phyloP scores from a whole-genome alignment of 2,113 vertebrate genomes.

The Atlantisia rogersi region DNA sequence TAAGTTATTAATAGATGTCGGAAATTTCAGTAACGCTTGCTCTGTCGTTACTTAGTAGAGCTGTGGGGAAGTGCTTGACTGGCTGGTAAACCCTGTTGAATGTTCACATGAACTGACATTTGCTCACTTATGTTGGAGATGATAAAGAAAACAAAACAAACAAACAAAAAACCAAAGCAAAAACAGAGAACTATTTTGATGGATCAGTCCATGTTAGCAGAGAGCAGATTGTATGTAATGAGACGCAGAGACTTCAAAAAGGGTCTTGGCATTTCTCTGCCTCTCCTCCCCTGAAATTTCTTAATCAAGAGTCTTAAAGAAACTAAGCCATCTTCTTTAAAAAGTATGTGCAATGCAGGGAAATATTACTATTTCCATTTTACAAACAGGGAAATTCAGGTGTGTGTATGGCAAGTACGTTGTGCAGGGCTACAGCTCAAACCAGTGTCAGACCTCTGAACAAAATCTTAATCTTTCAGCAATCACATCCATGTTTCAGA shows the following conservation, averaged over 20 bases:
- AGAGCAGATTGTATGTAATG: not conserved
- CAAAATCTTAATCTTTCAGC: not conserved
- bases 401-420: not conserved
- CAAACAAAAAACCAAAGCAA: not conserved
- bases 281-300: not conserved
- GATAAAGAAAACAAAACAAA: constrained; percentile 28
- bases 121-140: not conserved
- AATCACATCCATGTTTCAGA: not conserved
- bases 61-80: not conserved
- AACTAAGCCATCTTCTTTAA: not conserved
- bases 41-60: constrained; percentile 6
- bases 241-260: not conserved
- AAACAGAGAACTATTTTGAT: not conserved
- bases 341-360: not conserved
- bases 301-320: not conserved
- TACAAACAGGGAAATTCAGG: not conserved
- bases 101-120: not conserved
- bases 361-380: not conserved
- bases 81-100: not conserved
- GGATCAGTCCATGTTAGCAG: not conserved
- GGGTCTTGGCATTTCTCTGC: not conserved
- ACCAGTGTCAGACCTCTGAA: not conserved
- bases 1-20: constrained; percentile 23
- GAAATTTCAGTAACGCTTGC: constrained; percentile 20
- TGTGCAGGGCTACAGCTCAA: not conserved